These are phyloP conservation scores for Lophochroa leadbeateri DNA, from an alignment of 2,113 vertebrate species.

Conservation along the genomic window DNA sequence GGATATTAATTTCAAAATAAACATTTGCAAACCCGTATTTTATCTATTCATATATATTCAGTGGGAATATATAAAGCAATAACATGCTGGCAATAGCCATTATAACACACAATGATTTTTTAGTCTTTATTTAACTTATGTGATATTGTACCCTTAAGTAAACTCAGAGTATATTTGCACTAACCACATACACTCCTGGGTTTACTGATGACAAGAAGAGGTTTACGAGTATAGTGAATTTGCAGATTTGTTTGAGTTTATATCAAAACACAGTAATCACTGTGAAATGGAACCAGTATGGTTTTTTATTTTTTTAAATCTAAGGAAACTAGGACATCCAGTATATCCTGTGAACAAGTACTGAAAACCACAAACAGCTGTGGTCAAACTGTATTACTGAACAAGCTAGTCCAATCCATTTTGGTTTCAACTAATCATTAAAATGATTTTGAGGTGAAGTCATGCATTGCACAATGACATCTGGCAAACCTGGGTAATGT, in stretches of 20 bases:
- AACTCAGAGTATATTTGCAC: not conserved
- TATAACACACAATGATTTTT: not conserved
- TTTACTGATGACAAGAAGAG: not conserved
- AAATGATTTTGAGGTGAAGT: not conserved
- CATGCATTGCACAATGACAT: not conserved
- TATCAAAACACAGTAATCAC: not conserved
- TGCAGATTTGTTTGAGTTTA: not conserved
- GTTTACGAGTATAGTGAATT: not conserved
- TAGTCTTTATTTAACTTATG: not conserved
- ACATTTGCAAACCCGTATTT: not conserved
- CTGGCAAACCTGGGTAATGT: not conserved
- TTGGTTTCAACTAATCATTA: conserved; percentile 3
- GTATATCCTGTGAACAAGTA: not conserved
- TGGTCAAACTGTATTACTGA: not conserved
- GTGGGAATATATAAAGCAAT: not conserved
- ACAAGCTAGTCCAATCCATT: not conserved
- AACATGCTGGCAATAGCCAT: not conserved
- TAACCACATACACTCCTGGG: not conserved
- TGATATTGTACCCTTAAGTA: not conserved
- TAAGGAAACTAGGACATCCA: not conserved
- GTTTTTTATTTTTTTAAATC: not conserved
- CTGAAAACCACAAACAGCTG: not conserved
- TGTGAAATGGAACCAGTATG: not conserved
- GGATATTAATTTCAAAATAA: not conserved
- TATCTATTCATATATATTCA: not conserved